Evolutionary conservation across 2,888 invertebrate species (phyloP).

Genomic region (Muschampia plurimacula): DNA sequence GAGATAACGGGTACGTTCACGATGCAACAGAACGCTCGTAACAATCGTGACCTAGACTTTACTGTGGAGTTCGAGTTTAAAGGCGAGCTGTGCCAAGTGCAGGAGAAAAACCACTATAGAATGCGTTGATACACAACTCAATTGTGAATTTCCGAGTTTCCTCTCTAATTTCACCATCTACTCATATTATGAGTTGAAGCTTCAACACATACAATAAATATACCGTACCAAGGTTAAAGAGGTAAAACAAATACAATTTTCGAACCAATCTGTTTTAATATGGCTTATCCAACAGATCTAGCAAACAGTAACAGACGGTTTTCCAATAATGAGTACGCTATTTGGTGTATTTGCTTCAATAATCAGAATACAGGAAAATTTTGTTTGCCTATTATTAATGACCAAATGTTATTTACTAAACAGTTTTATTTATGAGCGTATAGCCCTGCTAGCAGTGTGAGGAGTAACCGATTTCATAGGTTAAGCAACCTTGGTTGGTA

Average conservation of each 20-base stretch:
- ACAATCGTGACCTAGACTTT: slow-evolving; percentile 99
- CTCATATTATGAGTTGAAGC: neutral
- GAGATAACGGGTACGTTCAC: slow-evolving; percentile 96
- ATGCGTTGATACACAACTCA: slow-evolving; percentile 94
- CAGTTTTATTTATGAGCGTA: no score
- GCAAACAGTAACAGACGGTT: slow-evolving; percentile 10
- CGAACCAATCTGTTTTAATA: slow-evolving; percentile 11
- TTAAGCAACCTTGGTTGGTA: no score
- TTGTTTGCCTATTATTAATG: neutral
- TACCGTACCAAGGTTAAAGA: neutral
- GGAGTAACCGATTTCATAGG: no score
- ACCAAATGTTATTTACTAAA: neutral
- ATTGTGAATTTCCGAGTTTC: no score
- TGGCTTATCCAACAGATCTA: slow-evolving; percentile 20
- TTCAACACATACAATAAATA: neutral
- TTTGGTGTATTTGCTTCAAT: slow-evolving; percentile 5
- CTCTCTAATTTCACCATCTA: no score
- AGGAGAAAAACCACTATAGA: slow-evolving; percentile 94
- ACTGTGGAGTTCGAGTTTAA: slow-evolving; percentile 96
- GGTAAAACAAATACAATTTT: slow-evolving; percentile 8
- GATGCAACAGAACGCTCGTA: slow-evolving; percentile 98
- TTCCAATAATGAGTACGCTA: slow-evolving; percentile 16
- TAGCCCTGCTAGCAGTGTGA: no score
- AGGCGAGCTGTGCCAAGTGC: slow-evolving; percentile 93
- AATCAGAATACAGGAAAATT: neutral